phyloP scores from a whole-genome alignment of 2,888 invertebrate genomes.

The Eilema depressum region DNA sequence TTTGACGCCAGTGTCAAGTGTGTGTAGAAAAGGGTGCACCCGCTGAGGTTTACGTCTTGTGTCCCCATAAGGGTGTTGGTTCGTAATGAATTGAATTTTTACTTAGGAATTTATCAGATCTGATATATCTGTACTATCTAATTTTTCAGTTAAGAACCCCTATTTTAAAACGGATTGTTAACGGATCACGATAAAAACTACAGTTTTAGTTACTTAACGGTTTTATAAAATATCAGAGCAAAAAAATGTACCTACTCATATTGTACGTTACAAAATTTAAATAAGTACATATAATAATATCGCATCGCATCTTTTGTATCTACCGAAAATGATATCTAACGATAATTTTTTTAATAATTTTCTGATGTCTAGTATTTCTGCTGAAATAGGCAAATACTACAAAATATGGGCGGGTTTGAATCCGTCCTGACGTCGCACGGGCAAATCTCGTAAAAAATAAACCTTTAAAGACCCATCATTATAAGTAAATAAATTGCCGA shows the following conservation, averaged over 20 bases:
- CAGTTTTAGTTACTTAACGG: not conserved
- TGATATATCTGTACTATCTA: slow-evolving; percentile 3
- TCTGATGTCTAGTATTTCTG: too few relatives aligned
- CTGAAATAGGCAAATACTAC: too few relatives aligned
- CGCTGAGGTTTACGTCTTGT: slow-evolving; percentile 24
- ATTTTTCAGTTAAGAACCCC: not conserved
- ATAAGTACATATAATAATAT: too few relatives aligned
- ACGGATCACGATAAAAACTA: not conserved
- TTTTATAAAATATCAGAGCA: not conserved
- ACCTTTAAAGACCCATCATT: too few relatives aligned
- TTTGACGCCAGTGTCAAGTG: slow-evolving; percentile 69
- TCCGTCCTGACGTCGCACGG: too few relatives aligned
- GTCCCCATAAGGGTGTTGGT: slow-evolving; percentile 36
- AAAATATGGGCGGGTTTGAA: too few relatives aligned
- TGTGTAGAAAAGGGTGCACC: slow-evolving; percentile 38
- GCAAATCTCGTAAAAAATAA: too few relatives aligned
- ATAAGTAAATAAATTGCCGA: too few relatives aligned
- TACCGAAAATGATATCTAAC: too few relatives aligned
- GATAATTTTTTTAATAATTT: too few relatives aligned
- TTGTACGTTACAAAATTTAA: too few relatives aligned
- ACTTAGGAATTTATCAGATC: slow-evolving; percentile 28
- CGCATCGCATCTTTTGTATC: too few relatives aligned
- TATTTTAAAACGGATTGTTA: slow-evolving; percentile 5
- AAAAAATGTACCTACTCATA: not conserved
- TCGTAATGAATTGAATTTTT: slow-evolving; percentile 34